phyloP scores from a whole-genome alignment of 2,113 vertebrate species.

The Percopsis transmontana region DNA sequence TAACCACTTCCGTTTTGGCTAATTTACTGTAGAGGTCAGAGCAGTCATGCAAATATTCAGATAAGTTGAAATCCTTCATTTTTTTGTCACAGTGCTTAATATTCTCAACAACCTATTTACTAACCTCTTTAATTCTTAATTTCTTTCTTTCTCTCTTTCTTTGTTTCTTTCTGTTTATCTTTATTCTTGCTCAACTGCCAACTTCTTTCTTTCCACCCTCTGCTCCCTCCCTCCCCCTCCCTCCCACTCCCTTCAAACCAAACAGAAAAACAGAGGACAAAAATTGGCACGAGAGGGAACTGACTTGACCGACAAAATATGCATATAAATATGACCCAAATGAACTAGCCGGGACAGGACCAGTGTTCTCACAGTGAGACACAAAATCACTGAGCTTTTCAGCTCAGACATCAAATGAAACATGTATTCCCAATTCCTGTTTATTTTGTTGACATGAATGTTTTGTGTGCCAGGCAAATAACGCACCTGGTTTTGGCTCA shows the following conservation, averaged over 20 bases:
- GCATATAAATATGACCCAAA: slow-evolving; percentile 52
- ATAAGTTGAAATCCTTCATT: slow-evolving; percentile 2
- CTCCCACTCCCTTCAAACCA: slow-evolving; percentile 9
- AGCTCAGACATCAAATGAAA: not conserved
- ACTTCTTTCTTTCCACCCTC: slow-evolving; percentile 40
- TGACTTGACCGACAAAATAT: slow-evolving; percentile 70
- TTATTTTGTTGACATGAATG: not conserved
- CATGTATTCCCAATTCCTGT: not conserved
- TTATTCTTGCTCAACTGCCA: slow-evolving; percentile 19
- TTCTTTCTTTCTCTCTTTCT: not conserved
- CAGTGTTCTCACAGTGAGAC: slow-evolving; percentile 19
- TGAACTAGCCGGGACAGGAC: slow-evolving; percentile 11
- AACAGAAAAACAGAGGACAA: slow-evolving; percentile 60
- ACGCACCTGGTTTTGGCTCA: slow-evolving; percentile 65
- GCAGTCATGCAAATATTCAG: slow-evolving; percentile 5
- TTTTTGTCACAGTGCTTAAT: not conserved
- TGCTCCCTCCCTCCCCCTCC: slow-evolving; percentile 9
- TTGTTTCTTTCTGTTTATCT: slow-evolving; percentile 10
- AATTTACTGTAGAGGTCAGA: slow-evolving; percentile 31
- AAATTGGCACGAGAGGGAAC: slow-evolving; percentile 48
- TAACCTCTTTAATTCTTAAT: not conserved
- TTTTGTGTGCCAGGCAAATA: not conserved
- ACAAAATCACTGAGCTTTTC: not conserved
- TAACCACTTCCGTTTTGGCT: slow-evolving; percentile 40
- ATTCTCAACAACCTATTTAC: slow-evolving; percentile 2